Percentiles rank a stretch among this genome's conserved stretches.
Conservation (phyloP, 2,113 vertebrate species). For the Rhabdomys dilectus region DNA sequence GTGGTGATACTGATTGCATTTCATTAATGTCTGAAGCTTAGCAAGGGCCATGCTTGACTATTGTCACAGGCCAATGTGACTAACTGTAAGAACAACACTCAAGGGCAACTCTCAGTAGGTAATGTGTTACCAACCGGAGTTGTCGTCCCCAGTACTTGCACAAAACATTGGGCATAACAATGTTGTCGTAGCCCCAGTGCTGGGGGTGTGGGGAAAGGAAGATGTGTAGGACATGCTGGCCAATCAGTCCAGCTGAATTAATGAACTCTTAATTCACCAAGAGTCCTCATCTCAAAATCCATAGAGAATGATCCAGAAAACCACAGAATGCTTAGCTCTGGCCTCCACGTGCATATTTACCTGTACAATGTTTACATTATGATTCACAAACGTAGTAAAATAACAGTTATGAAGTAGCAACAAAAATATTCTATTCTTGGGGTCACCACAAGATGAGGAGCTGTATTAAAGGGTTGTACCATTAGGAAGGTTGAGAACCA, state of each 20-base stretch:
- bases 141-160: not conserved
- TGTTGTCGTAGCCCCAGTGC: no score
- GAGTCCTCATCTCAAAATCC: not conserved
- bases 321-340: not conserved
- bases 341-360: no score
- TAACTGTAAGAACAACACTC: not conserved
- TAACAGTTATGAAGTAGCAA: not conserved
- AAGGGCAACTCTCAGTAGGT: not conserved
- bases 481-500: not conserved
- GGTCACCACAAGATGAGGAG: not conserved
- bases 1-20: not conserved
- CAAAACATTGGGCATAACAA: not conserved
- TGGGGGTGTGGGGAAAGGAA: not conserved
- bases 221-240: no score
- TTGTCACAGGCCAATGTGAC: not conserved
- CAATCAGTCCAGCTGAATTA: not conserved
- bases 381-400: not conserved
- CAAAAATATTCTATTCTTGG: not conserved
- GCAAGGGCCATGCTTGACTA: not conserved
- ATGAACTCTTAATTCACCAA: not conserved
- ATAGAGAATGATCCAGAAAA: not conserved
- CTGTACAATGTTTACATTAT: not conserved
- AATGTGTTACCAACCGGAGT: not conserved
- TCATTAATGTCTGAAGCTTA: not conserved
- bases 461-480: not conserved